Conservation (phyloP, 1,140 invertebrate species). For the Sycophaga agraensis region DNA sequence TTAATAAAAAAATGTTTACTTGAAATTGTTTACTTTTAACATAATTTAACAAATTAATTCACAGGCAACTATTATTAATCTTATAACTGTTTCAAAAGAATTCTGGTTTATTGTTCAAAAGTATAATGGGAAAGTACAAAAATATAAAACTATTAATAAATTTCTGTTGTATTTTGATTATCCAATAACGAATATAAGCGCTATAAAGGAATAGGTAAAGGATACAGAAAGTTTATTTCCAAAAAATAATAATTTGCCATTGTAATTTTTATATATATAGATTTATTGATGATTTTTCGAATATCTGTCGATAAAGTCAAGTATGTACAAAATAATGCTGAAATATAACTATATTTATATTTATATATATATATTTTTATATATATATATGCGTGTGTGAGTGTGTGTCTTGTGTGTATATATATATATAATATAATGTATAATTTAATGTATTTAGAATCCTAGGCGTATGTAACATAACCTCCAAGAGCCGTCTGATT, state of each 20-base stretch:
- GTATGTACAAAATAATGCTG: slow-evolving; percentile 55
- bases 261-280: slow-evolving; percentile 38
- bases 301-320: slow-evolving; percentile 51
- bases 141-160: too few relatives aligned
- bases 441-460: slow-evolving; percentile 30
- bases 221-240: too few relatives aligned
- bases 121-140: too few relatives aligned
- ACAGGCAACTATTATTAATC: too few relatives aligned
- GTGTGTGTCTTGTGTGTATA: background rate
- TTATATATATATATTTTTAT: slow-evolving; percentile 19
- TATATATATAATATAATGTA: slow-evolving; percentile 39
- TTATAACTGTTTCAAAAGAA: too few relatives aligned
- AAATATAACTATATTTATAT: slow-evolving; percentile 45
- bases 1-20: too few relatives aligned
- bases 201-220: too few relatives aligned
- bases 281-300: slow-evolving; percentile 49
- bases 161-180: too few relatives aligned
- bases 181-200: too few relatives aligned
- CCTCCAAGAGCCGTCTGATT: slow-evolving; percentile 3
- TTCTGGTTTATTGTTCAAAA: too few relatives aligned
- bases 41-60: too few relatives aligned
- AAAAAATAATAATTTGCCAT: background rate
- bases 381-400: background rate
- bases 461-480: slow-evolving; percentile 9
- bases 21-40: too few relatives aligned